A percentile compares a stretch with the other conserved stretches of the same genome.
phyloP scores from a whole-genome alignment of 23 tunicate species.

The Halocynthia aurantium region DNA sequence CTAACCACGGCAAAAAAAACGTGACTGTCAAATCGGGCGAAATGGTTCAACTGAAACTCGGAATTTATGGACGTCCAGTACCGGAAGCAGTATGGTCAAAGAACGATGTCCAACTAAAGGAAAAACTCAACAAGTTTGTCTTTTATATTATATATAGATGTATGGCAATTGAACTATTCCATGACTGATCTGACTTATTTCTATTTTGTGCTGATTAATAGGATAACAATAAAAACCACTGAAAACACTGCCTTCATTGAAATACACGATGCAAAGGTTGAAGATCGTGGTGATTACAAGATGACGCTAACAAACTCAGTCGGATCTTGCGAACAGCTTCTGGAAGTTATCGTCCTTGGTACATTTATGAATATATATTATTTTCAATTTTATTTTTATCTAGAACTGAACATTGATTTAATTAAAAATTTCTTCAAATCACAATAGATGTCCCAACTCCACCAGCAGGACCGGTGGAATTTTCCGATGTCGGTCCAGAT shows the following conservation, averaged over 20 bases:
- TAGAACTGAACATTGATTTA: not conserved
- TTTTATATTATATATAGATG: too few relatives aligned
- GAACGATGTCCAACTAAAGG: constrained; percentile 31
- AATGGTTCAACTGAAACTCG: constrained; percentile 41
- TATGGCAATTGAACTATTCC: too few relatives aligned
- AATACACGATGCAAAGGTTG: constrained; percentile 57
- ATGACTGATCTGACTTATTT: too few relatives aligned
- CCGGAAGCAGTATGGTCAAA: constrained; percentile 61
- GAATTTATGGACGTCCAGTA: constrained; percentile 58
- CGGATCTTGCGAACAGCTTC: constrained; percentile 40
- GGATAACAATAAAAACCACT: constrained; percentile 31
- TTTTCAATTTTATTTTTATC: not conserved
- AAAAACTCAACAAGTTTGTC: constrained; percentile 19
- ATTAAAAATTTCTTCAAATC: not conserved
- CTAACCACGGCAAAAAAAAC: not conserved
- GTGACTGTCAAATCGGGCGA: constrained; percentile 58
- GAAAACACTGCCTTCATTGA: constrained; percentile 18
- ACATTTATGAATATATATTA: not conserved
- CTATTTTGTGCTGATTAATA: not conserved
- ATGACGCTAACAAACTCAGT: constrained; percentile 39
- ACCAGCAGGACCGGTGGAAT: constrained; percentile 68
- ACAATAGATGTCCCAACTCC: constrained; percentile 60
- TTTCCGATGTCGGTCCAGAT: constrained; percentile 45
- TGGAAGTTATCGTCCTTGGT: constrained; percentile 48
- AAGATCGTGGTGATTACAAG: constrained; percentile 71